Base-by-base conservation (phyloP, 2,888 invertebrate species). In the Atethmia centrago region DNA sequence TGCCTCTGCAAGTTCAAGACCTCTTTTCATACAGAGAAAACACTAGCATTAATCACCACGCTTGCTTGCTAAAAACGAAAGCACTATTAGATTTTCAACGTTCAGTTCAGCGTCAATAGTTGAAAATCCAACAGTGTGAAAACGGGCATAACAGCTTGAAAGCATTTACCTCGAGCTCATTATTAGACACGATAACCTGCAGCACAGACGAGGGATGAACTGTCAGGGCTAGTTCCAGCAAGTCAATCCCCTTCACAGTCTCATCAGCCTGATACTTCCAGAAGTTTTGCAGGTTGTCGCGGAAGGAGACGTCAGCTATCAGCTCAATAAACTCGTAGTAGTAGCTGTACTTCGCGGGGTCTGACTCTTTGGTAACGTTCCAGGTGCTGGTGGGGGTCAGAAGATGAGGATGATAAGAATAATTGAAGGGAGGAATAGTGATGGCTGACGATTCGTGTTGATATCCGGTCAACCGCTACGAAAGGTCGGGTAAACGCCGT, bases 211-310 rank as follows among this genome's bases (percentile, higher is more conserved):
- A 87, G 0, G 95, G 95, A 58, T 95, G 95, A 0, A 96, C 94
- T 14, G 88, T 97, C 63, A 97, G 91, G 21, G 97, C 96, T 88
- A 97, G 96, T 85, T 97, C 97, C 71, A 97, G 92, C 47, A 98
- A 96, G 66, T 97, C 97, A 0, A 95, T 85, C 0, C 89, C 91
- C 36, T 95, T 95, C 80, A 97, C 97, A 0, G 97, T 96, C 8
- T 97, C 96, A 55, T 97, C 97, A 7, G 94, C 93, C 92, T 98
- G 98, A 74, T 97, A 97, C 91, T 97, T 97, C 92, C 98, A 97
- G 88, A 98, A 98, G 91, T 98, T 96, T 88, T 98, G 97, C 80
- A 98, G 82, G 74, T 96, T 96, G 16, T 93, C 92, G 2, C 96
- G 86, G 87, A 96, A 96, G 0, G 96, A 96, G 2, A 96, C 93